Evolutionary conservation across 2,797 vertebrate species (phyloP).

Genomic region (Sebastes matsubarae): DNA sequence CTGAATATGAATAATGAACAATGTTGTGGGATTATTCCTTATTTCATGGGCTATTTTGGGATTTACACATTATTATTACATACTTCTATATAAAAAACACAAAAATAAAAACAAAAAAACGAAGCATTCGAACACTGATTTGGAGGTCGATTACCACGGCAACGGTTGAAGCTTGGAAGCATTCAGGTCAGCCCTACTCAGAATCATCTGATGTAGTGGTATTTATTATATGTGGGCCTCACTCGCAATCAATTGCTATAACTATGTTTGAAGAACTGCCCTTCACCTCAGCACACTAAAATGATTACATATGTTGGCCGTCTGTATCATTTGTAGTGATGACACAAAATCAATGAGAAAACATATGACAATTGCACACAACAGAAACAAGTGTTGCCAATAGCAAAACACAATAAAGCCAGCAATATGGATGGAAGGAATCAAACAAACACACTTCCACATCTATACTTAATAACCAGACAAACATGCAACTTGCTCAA

Average conservation of each 20-base stretch:
- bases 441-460: background rate
- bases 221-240: background rate
- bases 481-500: background rate
- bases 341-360: conserved; percentile 12
- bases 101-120: too few species aligned
- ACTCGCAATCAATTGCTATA: background rate
- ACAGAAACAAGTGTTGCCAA: background rate
- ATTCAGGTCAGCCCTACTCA: background rate
- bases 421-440: background rate
- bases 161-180: too few species aligned
- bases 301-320: background rate
- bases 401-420: background rate
- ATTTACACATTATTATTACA: too few species aligned
- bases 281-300: background rate
- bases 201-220: background rate
- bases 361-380: background rate
- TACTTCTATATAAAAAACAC: too few species aligned
- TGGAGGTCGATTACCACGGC: too few species aligned
- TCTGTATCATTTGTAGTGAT: background rate
- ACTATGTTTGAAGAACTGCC: background rate
- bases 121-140: too few species aligned
- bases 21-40: too few species aligned
- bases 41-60: too few species aligned
- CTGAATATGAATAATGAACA: too few species aligned
- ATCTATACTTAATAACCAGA: background rate